A percentile compares a stretch with the other conserved stretches of the same genome.
These are phyloP conservation scores for Dynastes tityus DNA, from an alignment of 2,888 invertebrate genomes.

Conservation along the genomic window DNA sequence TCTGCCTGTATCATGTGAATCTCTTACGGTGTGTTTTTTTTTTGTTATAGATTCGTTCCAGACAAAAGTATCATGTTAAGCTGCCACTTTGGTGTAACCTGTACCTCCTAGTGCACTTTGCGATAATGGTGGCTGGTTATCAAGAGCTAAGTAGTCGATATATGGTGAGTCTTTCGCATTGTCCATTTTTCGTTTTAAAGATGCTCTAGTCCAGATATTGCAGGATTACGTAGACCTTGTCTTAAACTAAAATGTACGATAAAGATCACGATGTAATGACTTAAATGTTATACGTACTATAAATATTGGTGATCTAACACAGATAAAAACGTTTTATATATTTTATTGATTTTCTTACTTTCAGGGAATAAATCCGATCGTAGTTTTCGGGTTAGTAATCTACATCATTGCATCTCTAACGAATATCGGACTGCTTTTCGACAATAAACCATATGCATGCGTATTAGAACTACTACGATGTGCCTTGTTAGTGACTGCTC, in stretches of 20 bases:
- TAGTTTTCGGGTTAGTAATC: slow-evolving; percentile 74
- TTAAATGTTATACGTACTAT: too few relatives aligned
- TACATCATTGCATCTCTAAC: slow-evolving; percentile 81
- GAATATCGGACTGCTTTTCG: slow-evolving; percentile 82
- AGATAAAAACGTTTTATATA: too few relatives aligned
- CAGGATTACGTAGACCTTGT: too few relatives aligned
- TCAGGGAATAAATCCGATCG: slow-evolving; percentile 77
- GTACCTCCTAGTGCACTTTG: slow-evolving; percentile 80
- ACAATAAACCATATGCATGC: slow-evolving; percentile 77
- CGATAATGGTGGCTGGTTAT: slow-evolving; percentile 78
- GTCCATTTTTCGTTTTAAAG: not conserved
- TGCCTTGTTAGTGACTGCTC: slow-evolving; percentile 73
- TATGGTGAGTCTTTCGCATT: slow-evolving; percentile 72
- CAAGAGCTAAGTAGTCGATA: slow-evolving; percentile 77
- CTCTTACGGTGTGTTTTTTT: not conserved
- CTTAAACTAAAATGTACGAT: too few relatives aligned
- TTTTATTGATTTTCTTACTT: slow-evolving; percentile 60
- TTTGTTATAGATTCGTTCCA: slow-evolving; percentile 73
- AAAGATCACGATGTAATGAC: too few relatives aligned
- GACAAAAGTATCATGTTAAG: slow-evolving; percentile 80
- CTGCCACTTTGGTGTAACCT: slow-evolving; percentile 79
- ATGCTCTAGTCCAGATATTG: too few relatives aligned
- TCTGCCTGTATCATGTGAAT: not conserved
- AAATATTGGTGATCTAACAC: too few relatives aligned
- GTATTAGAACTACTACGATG: slow-evolving; percentile 79